Conservation (phyloP, 2,888 invertebrate genomes). For the Gymnocheta viridis region DNA sequence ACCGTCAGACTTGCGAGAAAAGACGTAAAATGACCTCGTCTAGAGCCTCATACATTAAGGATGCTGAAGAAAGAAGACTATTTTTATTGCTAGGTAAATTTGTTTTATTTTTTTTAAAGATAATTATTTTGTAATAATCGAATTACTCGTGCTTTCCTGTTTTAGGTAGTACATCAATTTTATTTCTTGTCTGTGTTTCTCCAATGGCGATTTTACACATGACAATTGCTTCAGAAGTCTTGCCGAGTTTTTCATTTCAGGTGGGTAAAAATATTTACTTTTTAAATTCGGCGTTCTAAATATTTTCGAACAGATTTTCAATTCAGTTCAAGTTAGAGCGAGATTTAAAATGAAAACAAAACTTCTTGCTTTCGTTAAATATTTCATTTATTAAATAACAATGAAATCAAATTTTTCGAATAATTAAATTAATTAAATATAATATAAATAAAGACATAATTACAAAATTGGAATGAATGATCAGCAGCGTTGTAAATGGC, state of each 20-base stretch:
- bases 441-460: no score
- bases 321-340: no score
- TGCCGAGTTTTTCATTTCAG: conserved; percentile 86
- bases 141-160: background rate
- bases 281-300: no score
- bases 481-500: no score
- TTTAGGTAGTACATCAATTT: conserved; percentile 84
- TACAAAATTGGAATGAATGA: no score
- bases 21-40: conserved; percentile 86
- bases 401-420: no score
- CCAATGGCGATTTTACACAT: conserved; percentile 88
- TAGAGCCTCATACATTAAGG: conserved; percentile 83
- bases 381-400: no score
- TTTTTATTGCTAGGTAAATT: conserved; percentile 84
- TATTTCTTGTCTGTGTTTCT: conserved; percentile 87
- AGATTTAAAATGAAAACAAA: no score
- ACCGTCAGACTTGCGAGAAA: conserved; percentile 86
- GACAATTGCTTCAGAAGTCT: conserved; percentile 85
- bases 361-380: no score
- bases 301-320: no score
- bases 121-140: background rate
- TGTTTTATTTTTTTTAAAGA: background rate
- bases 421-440: no score
- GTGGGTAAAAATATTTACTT: conserved; percentile 77
- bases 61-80: conserved; percentile 86